phyloP scores from a whole-genome alignment of 2,113 vertebrate genomes.

The Proteles cristata region DNA sequence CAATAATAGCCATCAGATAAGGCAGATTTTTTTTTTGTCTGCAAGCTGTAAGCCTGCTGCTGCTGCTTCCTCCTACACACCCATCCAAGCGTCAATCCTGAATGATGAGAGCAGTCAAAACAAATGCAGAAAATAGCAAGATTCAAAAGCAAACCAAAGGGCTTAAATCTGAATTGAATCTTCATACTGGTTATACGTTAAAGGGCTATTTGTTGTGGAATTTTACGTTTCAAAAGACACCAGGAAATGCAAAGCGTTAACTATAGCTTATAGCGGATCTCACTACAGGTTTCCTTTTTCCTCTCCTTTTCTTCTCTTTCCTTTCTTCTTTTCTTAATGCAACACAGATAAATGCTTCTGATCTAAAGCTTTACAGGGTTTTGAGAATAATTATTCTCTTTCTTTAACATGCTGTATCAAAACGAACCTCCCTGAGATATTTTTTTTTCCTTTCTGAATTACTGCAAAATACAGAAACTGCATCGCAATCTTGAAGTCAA shows the following conservation, averaged over 20 bases:
- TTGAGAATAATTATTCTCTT: constrained; percentile 64
- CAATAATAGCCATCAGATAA: constrained; percentile 96
- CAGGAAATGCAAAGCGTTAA: constrained; percentile 80
- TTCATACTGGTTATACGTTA: constrained; percentile 82
- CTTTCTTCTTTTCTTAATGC: constrained; percentile 53
- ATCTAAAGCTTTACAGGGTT: constrained; percentile 74
- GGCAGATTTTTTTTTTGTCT: constrained; percentile 95
- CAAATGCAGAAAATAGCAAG: constrained; percentile 91
- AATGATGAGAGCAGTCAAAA: constrained; percentile 91
- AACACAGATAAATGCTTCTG: constrained; percentile 55
- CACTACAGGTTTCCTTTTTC: constrained; percentile 68
- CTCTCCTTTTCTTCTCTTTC: neutral
- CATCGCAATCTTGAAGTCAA: constrained; percentile 76
- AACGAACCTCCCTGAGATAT: constrained; percentile 61
- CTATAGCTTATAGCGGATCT: constrained; percentile 72
- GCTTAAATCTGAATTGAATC: constrained; percentile 87
- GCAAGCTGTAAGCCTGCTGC: constrained; percentile 90
- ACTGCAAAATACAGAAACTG: constrained; percentile 81
- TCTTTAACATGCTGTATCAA: constrained; percentile 63
- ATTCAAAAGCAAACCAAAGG: constrained; percentile 87
- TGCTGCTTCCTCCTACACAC: constrained; percentile 92
- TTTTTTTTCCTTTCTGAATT: constrained; percentile 66
- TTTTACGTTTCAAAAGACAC: constrained; percentile 84
- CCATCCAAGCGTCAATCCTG: constrained; percentile 91
- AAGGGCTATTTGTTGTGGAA: constrained; percentile 85